Evolutionary conservation across 2,888 invertebrate genomes (phyloP), one percentile per base, ranked within the genome.

Genomic region (Ommatoiulus sabulosus): DNA sequence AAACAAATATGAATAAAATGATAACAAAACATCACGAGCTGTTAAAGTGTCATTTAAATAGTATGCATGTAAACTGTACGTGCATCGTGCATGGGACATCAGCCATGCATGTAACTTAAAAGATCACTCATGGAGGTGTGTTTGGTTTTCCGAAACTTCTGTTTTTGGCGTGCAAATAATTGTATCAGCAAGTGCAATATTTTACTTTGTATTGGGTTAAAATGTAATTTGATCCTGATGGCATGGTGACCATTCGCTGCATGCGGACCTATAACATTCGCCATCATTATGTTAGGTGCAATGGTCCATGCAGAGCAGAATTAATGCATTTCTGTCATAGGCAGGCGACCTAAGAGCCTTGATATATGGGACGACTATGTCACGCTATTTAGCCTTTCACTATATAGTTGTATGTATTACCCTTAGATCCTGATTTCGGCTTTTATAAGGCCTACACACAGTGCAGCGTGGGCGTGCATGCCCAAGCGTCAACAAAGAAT

Each of bases 51-150:
- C 35, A 35, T 35, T 35, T 35, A 35, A 35, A 35, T 35, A 35
- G 35, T 35, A 35, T 35, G 2, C 35, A 35, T 35, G 35, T 35
- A 35, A 35, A 35, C 35, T n/a, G 57, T 12, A n/a, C 5, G 5
- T 57, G 52, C 52, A 63, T 4, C 20, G 5, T 63, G 8, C 20
- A 63, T 8, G 8, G 72, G 72, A n/a, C 72, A 72, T 72, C 72
- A 72, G 20, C 72, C 72, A 72, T 24, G 24, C 72, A 72, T 72
- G 8, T 10, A 72, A 72, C 72, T 72, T 24, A 72, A 72, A 46
- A 72, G 72, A 72, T 72, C 72, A 72, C 72, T 72, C 72, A 72
- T 72, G 72, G 72, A 72, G 72, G 72, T 72, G 72, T 72, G 72
- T 72, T 72, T 72, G 24, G 72, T 24, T 5, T 72, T 72, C 24